phyloP scores from a whole-genome alignment of 2,888 invertebrate genomes.

The Hydrotaea diabolus region DNA sequence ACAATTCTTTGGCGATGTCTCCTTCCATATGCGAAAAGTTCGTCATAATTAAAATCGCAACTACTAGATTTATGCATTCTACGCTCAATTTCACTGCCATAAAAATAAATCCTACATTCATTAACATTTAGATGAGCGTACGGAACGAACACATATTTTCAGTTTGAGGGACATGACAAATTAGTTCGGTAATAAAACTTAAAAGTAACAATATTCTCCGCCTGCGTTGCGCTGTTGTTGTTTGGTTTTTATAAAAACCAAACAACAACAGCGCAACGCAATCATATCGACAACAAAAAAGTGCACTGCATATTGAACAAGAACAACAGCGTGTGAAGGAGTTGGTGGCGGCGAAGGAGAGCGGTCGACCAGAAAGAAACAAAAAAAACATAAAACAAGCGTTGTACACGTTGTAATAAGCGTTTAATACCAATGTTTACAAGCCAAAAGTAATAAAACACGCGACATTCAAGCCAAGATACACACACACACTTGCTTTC shows the following conservation, averaged over 20 bases:
- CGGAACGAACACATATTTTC: slow-evolving; percentile 46
- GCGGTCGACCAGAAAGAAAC: neutral
- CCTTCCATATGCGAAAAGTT: too few relatives aligned
- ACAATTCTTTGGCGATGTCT: too few relatives aligned
- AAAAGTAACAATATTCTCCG: slow-evolving; percentile 66
- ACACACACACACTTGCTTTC: neutral
- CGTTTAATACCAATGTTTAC: slow-evolving; percentile 67
- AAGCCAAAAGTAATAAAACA: slow-evolving; percentile 68
- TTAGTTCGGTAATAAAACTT: slow-evolving; percentile 78
- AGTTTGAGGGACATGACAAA: slow-evolving; percentile 74
- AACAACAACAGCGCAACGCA: neutral
- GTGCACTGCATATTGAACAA: slow-evolving; percentile 50
- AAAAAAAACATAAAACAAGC: neutral
- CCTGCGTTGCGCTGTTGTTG: slow-evolving; percentile 8
- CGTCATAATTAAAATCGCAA: too few relatives aligned
- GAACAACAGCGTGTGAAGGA: slow-evolving; percentile 26
- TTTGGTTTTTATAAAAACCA: slow-evolving; percentile 23
- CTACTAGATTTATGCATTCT: too few relatives aligned
- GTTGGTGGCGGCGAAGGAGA: neutral
- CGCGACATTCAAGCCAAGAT: slow-evolving; percentile 61
- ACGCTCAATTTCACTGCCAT: too few relatives aligned
- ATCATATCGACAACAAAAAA: slow-evolving; percentile 41
- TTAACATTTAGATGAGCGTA: slow-evolving; percentile 64
- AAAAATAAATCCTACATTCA: slow-evolving; percentile 32
- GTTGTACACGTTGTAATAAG: slow-evolving; percentile 66